Evolutionary conservation across 2,888 invertebrate species (phyloP).

Genomic region (Acanthopleura granulata): DNA sequence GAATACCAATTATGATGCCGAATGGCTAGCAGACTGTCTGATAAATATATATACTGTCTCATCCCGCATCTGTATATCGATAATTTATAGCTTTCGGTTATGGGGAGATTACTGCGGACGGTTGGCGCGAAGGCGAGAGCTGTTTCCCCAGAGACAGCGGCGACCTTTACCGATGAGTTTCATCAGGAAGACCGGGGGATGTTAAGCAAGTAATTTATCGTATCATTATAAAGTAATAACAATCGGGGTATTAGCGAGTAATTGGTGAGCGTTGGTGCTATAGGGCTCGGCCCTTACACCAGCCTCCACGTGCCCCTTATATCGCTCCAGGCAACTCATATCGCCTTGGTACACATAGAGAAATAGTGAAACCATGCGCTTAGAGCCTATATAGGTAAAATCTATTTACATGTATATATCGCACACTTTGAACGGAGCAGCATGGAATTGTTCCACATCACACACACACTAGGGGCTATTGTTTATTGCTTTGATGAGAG

Average conservation of each 20-base stretch:
- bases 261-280: background rate
- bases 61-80: background rate
- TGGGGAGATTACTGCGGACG: background rate
- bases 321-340: no score
- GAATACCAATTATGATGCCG: background rate
- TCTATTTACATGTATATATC: no score
- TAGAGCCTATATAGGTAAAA: no score
- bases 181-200: slow-evolving; percentile 2
- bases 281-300: no score
- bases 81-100: background rate
- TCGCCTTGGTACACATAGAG: no score
- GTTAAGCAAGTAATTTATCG: slow-evolving; percentile 15
- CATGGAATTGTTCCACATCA: no score
- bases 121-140: background rate
- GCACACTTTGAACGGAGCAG: no score
- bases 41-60: background rate
- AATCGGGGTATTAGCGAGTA: slow-evolving; percentile 11
- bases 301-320: no score
- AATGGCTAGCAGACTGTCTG: background rate
- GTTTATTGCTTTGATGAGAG: no score
- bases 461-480: no score
- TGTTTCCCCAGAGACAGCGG: slow-evolving; percentile 6
- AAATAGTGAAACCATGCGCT: no score
- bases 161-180: slow-evolving; percentile 6
- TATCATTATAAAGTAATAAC: slow-evolving; percentile 18